phyloP scores from a whole-genome alignment of 2,797 vertebrate genomes.

The Clarias laeviceps region DNA sequence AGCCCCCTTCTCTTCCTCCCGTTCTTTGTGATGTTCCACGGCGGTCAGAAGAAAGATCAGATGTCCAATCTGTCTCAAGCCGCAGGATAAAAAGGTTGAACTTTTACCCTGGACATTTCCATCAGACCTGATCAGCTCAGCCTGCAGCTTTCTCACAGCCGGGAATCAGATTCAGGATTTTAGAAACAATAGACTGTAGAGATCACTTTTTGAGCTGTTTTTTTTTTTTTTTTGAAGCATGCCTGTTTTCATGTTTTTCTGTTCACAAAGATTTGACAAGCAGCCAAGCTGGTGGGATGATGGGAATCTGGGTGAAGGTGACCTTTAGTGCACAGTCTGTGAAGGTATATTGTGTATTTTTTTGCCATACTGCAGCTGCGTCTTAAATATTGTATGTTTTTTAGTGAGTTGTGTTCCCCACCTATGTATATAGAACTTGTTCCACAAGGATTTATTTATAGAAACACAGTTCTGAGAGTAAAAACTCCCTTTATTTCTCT shows the following conservation, averaged over 20 bases:
- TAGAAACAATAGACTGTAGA: background rate
- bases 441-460: no score
- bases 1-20: background rate
- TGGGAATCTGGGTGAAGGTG: background rate
- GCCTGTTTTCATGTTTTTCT: background rate
- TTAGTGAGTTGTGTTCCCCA: background rate
- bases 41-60: background rate
- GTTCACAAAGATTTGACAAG: background rate
- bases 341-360: background rate
- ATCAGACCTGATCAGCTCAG: background rate
- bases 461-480: no score
- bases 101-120: background rate
- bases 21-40: background rate
- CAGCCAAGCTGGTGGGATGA: background rate
- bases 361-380: background rate
- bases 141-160: background rate
- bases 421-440: background rate
- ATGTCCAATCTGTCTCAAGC: background rate
- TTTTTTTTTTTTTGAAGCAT: background rate
- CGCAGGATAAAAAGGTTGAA: background rate
- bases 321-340: background rate
- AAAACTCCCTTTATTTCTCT: no score
- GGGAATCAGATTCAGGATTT: background rate
- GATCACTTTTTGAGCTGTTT: background rate
- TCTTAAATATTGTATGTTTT: background rate